Percentiles rank a stretch among this genome's conserved stretches.
Evolutionary conservation across 2,113 vertebrate genomes (phyloP).

Genomic region (Tenebrosternarchus preto): DNA sequence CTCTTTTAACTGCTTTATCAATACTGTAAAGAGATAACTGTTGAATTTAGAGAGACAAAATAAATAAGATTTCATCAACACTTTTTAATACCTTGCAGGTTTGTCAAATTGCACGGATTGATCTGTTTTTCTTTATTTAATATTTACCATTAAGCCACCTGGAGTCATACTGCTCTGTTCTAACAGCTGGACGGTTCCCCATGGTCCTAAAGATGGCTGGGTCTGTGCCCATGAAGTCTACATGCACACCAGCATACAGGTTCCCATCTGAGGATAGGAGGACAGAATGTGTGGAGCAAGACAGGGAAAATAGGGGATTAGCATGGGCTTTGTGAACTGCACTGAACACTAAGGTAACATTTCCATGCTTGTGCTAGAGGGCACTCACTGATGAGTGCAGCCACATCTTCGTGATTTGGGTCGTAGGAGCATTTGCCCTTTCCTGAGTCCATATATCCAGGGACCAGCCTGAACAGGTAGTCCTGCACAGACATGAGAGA

Average conservation of each 20-base stretch:
- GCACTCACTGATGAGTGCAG: conserved; percentile 77
- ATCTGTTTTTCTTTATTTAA: background rate
- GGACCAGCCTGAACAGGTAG: conserved; percentile 81
- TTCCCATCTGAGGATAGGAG: conserved; percentile 72
- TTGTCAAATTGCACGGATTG: background rate
- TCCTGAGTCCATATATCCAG: conserved; percentile 78
- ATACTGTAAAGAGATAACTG: too few relatives aligned
- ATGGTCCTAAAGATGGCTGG: conserved; percentile 80
- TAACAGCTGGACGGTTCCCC: conserved; percentile 77
- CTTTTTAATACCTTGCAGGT: background rate
- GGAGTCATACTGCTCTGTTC: conserved; percentile 84
- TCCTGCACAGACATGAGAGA: conserved; percentile 68
- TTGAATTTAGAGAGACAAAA: too few relatives aligned
- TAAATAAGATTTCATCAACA: background rate
- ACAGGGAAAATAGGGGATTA: background rate
- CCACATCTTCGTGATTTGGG: conserved; percentile 78
- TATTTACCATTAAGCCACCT: conserved; percentile 83
- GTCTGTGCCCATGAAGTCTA: conserved; percentile 86
- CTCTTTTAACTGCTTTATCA: too few relatives aligned
- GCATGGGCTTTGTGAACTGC: background rate
- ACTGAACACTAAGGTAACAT: background rate
- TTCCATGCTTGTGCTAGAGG: background rate
- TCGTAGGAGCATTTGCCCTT: conserved; percentile 84
- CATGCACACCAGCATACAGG: conserved; percentile 81
- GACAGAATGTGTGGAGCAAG: background rate